Evolutionary conservation across 2,113 vertebrate species (phyloP).

Genomic region (Crocuta crocuta): DNA sequence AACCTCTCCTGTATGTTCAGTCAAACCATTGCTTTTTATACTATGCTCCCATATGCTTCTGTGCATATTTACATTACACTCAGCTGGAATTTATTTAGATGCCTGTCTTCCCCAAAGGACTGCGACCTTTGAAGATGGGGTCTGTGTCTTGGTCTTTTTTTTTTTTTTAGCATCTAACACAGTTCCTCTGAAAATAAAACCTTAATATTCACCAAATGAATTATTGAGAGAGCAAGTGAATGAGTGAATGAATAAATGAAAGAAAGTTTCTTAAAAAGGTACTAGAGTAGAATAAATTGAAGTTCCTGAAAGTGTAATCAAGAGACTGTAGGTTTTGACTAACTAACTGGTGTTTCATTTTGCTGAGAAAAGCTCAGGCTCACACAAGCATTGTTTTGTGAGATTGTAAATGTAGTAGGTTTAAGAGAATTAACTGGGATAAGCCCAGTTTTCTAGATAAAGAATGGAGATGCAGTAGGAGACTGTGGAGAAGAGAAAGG

Average conservation of each 20-base stretch:
- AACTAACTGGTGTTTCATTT: not conserved
- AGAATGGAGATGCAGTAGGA: not conserved
- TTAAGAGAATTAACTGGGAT: not conserved
- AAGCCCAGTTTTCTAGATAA: not conserved
- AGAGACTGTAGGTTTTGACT: not conserved
- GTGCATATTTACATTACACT: not conserved
- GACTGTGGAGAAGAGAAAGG: not conserved
- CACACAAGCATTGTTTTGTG: not conserved
- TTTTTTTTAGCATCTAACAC: not conserved
- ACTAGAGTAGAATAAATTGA: not conserved
- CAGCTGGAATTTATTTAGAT: constrained; percentile 36
- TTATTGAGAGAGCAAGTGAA: not conserved
- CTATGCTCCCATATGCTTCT: not conserved
- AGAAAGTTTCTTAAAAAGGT: not conserved
- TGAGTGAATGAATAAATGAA: not conserved
- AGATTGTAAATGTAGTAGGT: not conserved
- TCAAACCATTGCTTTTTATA: not conserved
- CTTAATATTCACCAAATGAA: not conserved
- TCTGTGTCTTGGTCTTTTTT: not conserved
- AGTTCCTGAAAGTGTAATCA: not conserved
- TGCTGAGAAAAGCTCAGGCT: not conserved
- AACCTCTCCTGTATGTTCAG: not conserved
- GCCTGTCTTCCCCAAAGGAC: not conserved
- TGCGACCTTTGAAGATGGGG: not conserved
- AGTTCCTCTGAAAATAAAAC: constrained; percentile 36